phyloP scores from a whole-genome alignment of 2,113 vertebrate species.

The Progne subis region DNA sequence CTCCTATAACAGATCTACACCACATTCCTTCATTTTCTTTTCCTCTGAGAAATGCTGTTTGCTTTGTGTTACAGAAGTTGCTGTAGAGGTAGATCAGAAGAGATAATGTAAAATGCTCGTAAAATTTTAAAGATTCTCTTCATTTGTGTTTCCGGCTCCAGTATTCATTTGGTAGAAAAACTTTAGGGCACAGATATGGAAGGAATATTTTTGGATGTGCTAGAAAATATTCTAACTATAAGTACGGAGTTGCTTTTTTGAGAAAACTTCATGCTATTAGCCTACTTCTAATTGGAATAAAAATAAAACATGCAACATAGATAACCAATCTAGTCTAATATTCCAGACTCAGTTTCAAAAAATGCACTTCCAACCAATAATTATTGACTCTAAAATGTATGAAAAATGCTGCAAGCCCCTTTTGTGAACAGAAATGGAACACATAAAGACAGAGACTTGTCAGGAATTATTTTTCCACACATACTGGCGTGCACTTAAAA shows the following conservation, averaged over 20 bases:
- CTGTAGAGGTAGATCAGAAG: neutral
- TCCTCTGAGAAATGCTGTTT: neutral
- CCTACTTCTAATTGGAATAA: neutral
- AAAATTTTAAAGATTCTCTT: neutral
- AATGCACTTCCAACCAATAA: neutral
- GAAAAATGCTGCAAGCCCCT: neutral
- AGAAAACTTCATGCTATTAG: neutral
- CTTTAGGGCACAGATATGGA: neutral
- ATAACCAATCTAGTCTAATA: neutral
- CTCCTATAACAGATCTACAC: neutral
- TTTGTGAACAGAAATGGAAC: neutral
- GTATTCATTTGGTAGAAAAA: neutral
- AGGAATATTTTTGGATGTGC: neutral
- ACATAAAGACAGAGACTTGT: neutral
- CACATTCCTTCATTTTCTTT: neutral
- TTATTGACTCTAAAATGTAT: neutral
- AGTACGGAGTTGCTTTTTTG: neutral
- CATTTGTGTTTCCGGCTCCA: neutral
- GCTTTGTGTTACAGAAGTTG: neutral
- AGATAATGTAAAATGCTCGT: neutral
- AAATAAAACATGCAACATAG: neutral
- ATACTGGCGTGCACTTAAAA: neutral
- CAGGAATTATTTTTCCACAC: neutral
- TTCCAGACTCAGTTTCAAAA: neutral
- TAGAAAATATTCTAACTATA: neutral